Evolutionary conservation across 2,113 vertebrate genomes (phyloP).

Genomic region (Python bivittatus): DNA sequence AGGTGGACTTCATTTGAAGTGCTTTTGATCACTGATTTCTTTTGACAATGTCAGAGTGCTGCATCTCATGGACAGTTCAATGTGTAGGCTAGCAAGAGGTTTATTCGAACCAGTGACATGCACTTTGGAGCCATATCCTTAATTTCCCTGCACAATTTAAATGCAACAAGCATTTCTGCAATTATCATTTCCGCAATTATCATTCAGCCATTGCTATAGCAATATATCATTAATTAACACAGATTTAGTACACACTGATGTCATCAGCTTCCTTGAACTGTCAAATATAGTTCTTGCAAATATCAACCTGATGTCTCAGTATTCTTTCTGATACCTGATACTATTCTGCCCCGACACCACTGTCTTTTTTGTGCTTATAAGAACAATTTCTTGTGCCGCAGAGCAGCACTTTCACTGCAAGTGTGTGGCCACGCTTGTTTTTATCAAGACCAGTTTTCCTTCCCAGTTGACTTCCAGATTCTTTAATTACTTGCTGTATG

Average conservation of each 20-base stretch:
- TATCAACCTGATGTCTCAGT: neutral
- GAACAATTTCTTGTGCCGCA: neutral
- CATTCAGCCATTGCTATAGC: neutral
- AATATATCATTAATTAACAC: neutral
- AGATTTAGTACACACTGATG: neutral
- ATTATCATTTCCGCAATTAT: neutral
- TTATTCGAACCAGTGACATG: neutral
- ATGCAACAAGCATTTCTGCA: neutral
- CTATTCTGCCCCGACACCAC: neutral
- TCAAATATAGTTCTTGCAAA: neutral
- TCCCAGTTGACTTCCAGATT: neutral
- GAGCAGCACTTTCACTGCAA: neutral
- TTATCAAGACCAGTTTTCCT: neutral
- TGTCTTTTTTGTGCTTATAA: neutral
- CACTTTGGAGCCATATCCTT: constrained; percentile 1
- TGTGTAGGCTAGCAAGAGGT: neutral
- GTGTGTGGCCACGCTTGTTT: neutral
- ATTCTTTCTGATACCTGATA: neutral
- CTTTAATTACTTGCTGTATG: neutral
- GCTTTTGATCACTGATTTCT: neutral
- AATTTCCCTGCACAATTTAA: neutral
- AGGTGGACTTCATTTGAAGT: neutral
- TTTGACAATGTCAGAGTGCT: neutral
- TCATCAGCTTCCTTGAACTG: neutral
- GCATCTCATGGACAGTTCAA: neutral